phyloP scores from a whole-genome alignment of 2,113 vertebrate species.

The Rhodinocichla rosea region DNA sequence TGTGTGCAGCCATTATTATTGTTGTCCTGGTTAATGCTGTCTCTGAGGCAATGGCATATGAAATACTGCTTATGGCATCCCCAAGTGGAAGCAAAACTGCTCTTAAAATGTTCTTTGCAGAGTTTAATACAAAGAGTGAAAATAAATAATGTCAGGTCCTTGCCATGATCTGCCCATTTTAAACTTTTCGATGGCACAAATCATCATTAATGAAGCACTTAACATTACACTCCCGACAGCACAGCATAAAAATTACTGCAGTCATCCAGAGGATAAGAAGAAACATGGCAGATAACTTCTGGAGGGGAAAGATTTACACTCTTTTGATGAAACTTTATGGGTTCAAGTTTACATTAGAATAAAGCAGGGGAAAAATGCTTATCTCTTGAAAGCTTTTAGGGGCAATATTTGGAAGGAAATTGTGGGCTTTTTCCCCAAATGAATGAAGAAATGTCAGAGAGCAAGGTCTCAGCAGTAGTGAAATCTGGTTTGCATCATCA shows the following conservation, averaged over 20 bases:
- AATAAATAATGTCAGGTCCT: slow-evolving; percentile 70
- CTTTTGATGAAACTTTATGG: slow-evolving; percentile 57
- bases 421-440: neutral
- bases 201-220: slow-evolving; percentile 77
- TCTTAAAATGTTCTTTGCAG: slow-evolving; percentile 59
- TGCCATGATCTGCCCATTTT: slow-evolving; percentile 71
- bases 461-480: neutral
- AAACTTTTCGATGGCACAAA: slow-evolving; percentile 68
- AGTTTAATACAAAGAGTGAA: slow-evolving; percentile 64
- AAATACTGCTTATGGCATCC: slow-evolving; percentile 62
- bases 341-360: slow-evolving; percentile 50
- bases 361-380: neutral
- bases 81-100: slow-evolving; percentile 57
- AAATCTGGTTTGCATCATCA: neutral
- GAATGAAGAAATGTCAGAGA: slow-evolving; percentile 22
- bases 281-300: slow-evolving; percentile 55
- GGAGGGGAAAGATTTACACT: slow-evolving; percentile 51
- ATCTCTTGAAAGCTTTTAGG: slow-evolving; percentile 32
- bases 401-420: slow-evolving; percentile 6
- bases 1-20: slow-evolving; percentile 55
- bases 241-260: slow-evolving; percentile 67
- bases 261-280: slow-evolving; percentile 65
- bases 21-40: slow-evolving; percentile 64
- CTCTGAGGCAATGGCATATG: slow-evolving; percentile 53
- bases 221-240: slow-evolving; percentile 69